Base-by-base conservation (phyloP, 2,888 invertebrate species). In the Venusia cambrica region DNA sequence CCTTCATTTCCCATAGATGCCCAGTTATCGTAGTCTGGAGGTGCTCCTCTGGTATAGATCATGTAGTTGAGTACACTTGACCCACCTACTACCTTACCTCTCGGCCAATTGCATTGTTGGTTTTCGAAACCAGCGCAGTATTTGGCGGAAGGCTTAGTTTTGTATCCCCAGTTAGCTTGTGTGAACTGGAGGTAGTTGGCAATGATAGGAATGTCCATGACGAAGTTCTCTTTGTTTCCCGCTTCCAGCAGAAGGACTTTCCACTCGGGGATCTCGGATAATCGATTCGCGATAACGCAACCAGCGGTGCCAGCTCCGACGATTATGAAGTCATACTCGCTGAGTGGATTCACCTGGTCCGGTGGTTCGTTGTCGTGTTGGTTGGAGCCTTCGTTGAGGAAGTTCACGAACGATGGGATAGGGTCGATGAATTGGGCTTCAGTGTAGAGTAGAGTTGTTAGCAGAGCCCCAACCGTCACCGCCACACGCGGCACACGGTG, bases 271-370 rank as follows among this genome's bases (percentile, higher is more conserved):
- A 92, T 88, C 74, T 94, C 94, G 1, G 91, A 89, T 2, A 95
- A 73, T 17, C 95, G 85, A 39, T 92, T 92, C 0, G 95, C 94
- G 3, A 95, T 39, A 0, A 92, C 90, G 42, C 94, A 93, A 1
- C 95, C 95, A 0, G 94, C 94, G 0, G 94, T 94, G 1, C 95
- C 95, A 0, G 93, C 94, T 1, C 95, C 95, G 2, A 95, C 91
- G 7, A 94, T 75, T 27, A 94, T 91, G 51, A 94, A 96, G 62
- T 94, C 94, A 56, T 93, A 94, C 61, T 92, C 90, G 4, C 83
- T 70, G 1, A 89, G 70, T 13, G 89, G 52, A 11, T 64, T 70
- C 1, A 61, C 65, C 11, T 88, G 76, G 45, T 92, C 90, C 0
- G 73, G 70, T 0, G 91, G 90, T 61, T 91, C 91, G 4, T 65